phyloP scores from a whole-genome alignment of 2,888 invertebrate species.

The Cataglyphis rosenhaueri region DNA sequence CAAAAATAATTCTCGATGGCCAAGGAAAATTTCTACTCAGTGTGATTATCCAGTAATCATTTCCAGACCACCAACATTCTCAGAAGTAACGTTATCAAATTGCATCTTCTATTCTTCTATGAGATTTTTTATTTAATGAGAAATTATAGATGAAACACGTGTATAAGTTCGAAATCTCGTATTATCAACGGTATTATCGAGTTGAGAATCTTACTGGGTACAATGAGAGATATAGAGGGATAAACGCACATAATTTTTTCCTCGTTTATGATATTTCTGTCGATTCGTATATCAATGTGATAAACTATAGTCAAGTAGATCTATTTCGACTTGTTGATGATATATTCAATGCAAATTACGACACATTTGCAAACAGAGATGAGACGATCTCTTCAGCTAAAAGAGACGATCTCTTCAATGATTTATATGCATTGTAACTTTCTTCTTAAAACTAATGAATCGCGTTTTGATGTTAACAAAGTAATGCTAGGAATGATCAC shows the following conservation, averaged over 20 bases:
- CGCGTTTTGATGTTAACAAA: constrained; percentile 56
- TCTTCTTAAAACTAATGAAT: constrained; percentile 48
- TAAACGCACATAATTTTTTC: constrained; percentile 68
- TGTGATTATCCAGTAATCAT: constrained; percentile 65
- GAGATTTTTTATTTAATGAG: constrained; percentile 63
- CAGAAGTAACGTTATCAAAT: constrained; percentile 74
- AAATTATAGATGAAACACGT: constrained; percentile 58
- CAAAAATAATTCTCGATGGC: constrained; percentile 84
- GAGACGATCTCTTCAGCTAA: constrained; percentile 49
- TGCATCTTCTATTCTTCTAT: constrained; percentile 74
- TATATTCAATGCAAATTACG: constrained; percentile 51
- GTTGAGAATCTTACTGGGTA: constrained; percentile 61
- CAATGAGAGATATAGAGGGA: constrained; percentile 53
- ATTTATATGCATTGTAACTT: constrained; percentile 60
- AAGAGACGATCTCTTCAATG: constrained; percentile 50
- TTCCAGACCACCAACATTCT: constrained; percentile 71
- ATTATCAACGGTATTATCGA: constrained; percentile 54
- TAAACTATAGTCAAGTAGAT: constrained; percentile 65
- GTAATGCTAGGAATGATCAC: constrained; percentile 56
- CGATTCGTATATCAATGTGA: constrained; percentile 59
- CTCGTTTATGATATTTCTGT: constrained; percentile 67
- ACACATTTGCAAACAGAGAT: constrained; percentile 28
- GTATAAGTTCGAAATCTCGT: constrained; percentile 54
- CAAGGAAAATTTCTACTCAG: constrained; percentile 66
- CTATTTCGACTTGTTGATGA: constrained; percentile 62